These are phyloP conservation scores for Nasonovia ribisnigri DNA, from an alignment of 2,888 invertebrate genomes.

Conservation along the genomic window DNA sequence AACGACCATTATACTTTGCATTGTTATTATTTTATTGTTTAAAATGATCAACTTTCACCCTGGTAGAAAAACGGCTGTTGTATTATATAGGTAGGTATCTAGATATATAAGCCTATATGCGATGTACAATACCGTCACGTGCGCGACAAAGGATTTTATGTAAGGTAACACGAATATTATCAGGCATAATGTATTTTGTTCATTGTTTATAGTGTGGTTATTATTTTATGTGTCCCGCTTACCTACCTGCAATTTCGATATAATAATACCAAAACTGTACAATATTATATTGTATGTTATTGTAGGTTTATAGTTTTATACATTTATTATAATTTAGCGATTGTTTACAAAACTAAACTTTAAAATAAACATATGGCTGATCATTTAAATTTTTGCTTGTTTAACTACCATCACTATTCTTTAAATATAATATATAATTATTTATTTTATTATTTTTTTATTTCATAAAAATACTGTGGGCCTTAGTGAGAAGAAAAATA, in stretches of 20 bases:
- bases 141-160: not conserved
- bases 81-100: not conserved
- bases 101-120: not conserved
- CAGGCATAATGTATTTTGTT: not conserved
- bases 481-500: not conserved
- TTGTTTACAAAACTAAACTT: not conserved
- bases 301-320: not conserved
- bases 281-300: not conserved
- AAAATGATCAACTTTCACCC: slow-evolving; percentile 29
- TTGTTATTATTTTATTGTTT: slow-evolving; percentile 22
- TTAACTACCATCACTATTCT: too few species aligned
- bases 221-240: not conserved
- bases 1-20: not conserved
- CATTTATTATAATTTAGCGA: not conserved
- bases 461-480: not conserved
- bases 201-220: not conserved
- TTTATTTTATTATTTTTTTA: not conserved
- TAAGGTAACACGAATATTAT: slow-evolving; percentile 12
- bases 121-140: slow-evolving; percentile 8
- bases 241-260: not conserved
- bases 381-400: not conserved
- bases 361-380: not conserved
- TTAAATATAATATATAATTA: not conserved
- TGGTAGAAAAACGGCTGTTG: not conserved
- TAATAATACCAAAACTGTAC: not conserved